phyloP scores from a whole-genome alignment of 2,888 invertebrate species.

The Limnephilus marmoratus region DNA sequence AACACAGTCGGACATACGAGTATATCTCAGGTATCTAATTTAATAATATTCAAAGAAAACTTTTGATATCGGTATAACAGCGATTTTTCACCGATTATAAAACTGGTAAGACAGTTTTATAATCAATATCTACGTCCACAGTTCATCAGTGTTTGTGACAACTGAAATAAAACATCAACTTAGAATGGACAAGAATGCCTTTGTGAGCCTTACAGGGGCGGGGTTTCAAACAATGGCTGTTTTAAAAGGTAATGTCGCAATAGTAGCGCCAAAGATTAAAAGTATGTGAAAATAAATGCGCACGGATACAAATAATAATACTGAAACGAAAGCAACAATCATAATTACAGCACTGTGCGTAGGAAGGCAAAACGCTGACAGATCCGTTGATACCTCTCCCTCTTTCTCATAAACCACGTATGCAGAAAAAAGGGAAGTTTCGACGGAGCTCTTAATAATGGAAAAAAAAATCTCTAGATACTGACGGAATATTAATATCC shows the following conservation, averaged over 20 bases:
- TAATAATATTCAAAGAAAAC: background rate
- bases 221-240: background rate
- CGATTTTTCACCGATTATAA: background rate
- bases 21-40: background rate
- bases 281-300: background rate
- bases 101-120: too few species aligned
- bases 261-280: background rate
- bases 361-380: background rate
- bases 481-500: background rate
- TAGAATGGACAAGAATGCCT: background rate
- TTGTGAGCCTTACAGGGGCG: background rate
- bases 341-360: background rate
- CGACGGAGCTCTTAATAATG: background rate
- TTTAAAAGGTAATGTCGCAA: background rate
- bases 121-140: too few species aligned
- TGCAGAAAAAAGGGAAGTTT: background rate
- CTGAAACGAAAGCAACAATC: background rate
- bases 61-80: too few species aligned
- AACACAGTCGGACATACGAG: too few species aligned
- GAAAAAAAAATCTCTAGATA: background rate
- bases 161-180: background rate
- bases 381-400: background rate
- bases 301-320: background rate
- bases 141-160: background rate
- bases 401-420: background rate